phyloP scores from a whole-genome alignment of 2,113 vertebrate species.

The Mustela nigripes region DNA sequence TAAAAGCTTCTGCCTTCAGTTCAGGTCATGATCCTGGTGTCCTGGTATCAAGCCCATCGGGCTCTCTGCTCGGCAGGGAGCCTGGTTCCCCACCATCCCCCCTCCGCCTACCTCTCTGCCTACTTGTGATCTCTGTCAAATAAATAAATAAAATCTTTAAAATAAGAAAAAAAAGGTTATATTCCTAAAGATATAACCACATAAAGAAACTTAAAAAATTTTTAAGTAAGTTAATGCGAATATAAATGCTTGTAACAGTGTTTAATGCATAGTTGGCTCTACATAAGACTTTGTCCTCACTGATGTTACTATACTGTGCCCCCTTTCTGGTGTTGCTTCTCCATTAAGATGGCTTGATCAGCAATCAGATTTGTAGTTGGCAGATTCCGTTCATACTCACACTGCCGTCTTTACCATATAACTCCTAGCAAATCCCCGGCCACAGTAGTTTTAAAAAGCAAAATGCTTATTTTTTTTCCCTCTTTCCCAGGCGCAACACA shows the following conservation, averaged over 20 bases:
- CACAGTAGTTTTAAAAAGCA: neutral
- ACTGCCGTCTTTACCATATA: neutral
- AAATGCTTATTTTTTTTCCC: neutral
- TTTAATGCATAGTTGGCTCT: neutral
- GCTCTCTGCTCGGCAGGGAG: too few relatives aligned
- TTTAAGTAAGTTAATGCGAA: neutral
- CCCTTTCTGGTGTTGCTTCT: neutral
- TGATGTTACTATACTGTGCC: neutral
- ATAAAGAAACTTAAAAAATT: too few relatives aligned
- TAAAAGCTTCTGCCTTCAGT: too few relatives aligned
- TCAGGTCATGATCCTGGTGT: too few relatives aligned
- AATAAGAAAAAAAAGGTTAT: too few relatives aligned
- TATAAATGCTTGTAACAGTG: neutral
- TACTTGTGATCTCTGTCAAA: too few relatives aligned
- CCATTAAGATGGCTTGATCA: neutral
- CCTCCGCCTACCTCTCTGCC: too few relatives aligned
- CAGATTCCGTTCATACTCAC: neutral
- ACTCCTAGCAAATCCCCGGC: neutral
- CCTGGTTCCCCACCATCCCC: too few relatives aligned
- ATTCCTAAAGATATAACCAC: too few relatives aligned
- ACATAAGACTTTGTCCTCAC: neutral
- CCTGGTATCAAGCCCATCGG: too few relatives aligned
- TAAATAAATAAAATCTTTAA: too few relatives aligned
- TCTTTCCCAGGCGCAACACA: conserved; percentile 92
- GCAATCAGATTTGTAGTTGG: neutral